Evolutionary conservation across 2,113 vertebrate species (phyloP).

Genomic region (Ondatra zibethicus): DNA sequence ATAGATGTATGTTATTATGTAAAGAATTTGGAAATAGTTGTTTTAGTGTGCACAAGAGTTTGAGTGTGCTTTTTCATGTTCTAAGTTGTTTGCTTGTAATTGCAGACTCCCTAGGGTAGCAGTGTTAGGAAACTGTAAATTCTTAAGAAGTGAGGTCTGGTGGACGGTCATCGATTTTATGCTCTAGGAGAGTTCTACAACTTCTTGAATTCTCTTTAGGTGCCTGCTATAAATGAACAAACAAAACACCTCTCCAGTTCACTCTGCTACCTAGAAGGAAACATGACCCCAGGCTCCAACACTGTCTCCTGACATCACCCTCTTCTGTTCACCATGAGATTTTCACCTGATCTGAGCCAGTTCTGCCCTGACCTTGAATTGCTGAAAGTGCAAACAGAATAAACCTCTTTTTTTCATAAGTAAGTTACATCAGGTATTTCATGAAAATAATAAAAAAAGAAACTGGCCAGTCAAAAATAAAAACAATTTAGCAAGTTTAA

Average conservation of each 20-base stretch:
- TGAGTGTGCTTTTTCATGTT: background rate
- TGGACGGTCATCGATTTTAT: background rate
- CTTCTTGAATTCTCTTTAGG: background rate
- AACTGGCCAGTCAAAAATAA: background rate
- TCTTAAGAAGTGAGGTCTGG: background rate
- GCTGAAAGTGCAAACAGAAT: background rate
- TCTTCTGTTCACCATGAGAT: background rate
- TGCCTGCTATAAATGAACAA: background rate
- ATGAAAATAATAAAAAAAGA: background rate
- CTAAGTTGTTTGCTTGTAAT: background rate
- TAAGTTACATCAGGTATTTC: background rate
- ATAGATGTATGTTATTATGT: background rate
- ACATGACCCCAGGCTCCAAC: background rate
- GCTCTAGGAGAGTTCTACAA: background rate
- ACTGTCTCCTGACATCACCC: background rate
- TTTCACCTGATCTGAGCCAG: background rate
- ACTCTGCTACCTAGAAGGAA: background rate
- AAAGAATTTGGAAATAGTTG: background rate
- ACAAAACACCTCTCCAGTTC: too few relatives aligned
- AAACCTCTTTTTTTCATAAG: background rate
- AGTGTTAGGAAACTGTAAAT: background rate
- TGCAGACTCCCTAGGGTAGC: background rate
- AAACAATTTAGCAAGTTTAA: background rate
- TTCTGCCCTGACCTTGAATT: background rate
- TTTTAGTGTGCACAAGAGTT: background rate